Conservation (phyloP, 2,797 vertebrate genomes). For the Enteromius afrohamiltoni region DNA sequence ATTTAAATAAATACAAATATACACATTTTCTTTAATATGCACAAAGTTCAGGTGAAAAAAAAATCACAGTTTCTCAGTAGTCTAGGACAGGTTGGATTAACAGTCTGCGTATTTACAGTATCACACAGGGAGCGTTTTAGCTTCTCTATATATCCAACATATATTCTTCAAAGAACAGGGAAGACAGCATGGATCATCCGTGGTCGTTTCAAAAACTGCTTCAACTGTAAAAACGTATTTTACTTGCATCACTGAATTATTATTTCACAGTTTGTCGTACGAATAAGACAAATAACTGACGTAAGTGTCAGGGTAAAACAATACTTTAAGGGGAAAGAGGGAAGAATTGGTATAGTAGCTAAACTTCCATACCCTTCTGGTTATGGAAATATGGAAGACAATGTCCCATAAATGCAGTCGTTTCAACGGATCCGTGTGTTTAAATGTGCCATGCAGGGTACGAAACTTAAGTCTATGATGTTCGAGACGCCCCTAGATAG, state of each 20-base stretch:
- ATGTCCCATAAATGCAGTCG: conserved; percentile 5
- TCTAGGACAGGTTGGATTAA: conserved; percentile 53
- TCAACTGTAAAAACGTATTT: conserved; percentile 5
- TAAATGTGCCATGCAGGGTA: conserved; percentile 64
- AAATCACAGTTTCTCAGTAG: conserved; percentile 58
- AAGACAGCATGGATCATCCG: not conserved
- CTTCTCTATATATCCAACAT: conserved; percentile 24
- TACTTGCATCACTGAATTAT: conserved; percentile 6
- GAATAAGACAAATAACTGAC: not conserved
- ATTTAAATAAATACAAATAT: conserved; percentile 99
- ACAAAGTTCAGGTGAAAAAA: conserved; percentile 68
- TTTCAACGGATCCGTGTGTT: conserved; percentile 48
- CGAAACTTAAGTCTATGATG: conserved; percentile 31
- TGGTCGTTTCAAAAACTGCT: conserved; percentile 8
- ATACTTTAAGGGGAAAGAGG: not conserved
- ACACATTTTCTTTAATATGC: conserved; percentile 84
- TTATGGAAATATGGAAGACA: conserved; percentile 25
- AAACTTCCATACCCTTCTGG: conserved; percentile 17
- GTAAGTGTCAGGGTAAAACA: not conserved
- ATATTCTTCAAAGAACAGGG: conserved; percentile 9
- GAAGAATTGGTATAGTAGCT: not conserved
- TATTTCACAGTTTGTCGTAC: conserved; percentile 12
- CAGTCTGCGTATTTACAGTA: conserved; percentile 58
- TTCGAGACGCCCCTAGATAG: conserved; percentile 72
- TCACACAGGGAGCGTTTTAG: conserved; percentile 25